Conservation (phyloP, 2,113 vertebrate species). For the Psilopogon haemacephalus region DNA sequence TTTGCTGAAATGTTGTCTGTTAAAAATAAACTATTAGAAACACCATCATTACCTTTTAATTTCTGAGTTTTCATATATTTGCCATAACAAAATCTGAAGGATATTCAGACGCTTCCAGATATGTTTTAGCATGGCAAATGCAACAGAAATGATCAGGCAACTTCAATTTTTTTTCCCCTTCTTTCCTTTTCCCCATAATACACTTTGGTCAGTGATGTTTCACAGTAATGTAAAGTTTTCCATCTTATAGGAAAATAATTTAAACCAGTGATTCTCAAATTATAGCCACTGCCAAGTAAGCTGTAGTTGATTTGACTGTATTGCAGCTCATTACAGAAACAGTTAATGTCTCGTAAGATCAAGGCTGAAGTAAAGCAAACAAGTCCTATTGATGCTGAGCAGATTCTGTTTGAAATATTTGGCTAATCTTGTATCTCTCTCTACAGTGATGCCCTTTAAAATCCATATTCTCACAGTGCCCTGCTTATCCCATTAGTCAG, state of each 20-base stretch:
- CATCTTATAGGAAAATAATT: not conserved
- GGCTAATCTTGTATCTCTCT: rapidly evolving
- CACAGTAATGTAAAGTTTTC: not conserved
- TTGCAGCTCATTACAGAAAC: not conserved
- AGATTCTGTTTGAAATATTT: not conserved
- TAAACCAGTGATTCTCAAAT: not conserved
- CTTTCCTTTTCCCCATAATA: not conserved
- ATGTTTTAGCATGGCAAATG: not conserved
- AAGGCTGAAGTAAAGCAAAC: not conserved
- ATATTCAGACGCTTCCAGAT: not conserved
- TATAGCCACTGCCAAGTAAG: not conserved
- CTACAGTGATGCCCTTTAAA: not conserved
- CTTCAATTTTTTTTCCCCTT: not conserved
- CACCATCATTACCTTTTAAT: not conserved
- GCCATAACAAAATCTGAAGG: not conserved
- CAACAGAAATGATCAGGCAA: not conserved
- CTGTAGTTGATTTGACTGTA: not conserved
- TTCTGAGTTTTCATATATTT: not conserved
- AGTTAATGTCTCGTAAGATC: not conserved
- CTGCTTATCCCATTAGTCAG: not conserved
- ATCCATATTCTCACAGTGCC: not conserved
- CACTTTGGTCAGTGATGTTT: not conserved
- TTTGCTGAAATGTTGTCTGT: not conserved
- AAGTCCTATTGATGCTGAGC: not conserved
- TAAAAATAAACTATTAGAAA: not conserved